phyloP scores from a whole-genome alignment of 2,888 invertebrate species.

The Muscina levida region DNA sequence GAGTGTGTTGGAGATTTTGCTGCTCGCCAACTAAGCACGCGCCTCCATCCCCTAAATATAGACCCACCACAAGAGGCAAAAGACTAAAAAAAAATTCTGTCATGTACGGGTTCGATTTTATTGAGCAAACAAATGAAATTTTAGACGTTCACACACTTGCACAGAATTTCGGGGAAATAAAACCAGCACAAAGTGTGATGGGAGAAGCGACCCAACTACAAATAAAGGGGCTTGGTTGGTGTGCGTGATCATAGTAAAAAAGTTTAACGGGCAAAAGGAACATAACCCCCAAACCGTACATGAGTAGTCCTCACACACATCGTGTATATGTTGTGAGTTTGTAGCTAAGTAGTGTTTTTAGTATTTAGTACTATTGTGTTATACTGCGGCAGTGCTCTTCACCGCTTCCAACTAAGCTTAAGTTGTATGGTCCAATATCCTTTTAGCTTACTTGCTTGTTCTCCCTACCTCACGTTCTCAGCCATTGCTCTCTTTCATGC shows the following conservation, averaged over 20 bases:
- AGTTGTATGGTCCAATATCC: constrained; percentile 10
- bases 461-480: background rate
- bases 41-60: background rate
- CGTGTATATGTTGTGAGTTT: constrained; percentile 4
- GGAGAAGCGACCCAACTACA: constrained; percentile 14
- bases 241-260: constrained; percentile 45
- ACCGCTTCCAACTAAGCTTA: background rate
- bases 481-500: background rate
- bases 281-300: no score
- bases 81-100: background rate
- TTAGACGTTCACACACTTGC: constrained; percentile 68
- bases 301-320: background rate
- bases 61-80: no score
- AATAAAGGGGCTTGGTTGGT: constrained; percentile 37
- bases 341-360: constrained; percentile 8
- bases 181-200: constrained; percentile 20
- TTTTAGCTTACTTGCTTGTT: constrained; percentile 1
- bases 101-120: constrained; percentile 75
- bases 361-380: constrained; percentile 23
- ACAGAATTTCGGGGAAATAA: constrained; percentile 7
- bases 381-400: background rate
- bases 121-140: constrained; percentile 78
- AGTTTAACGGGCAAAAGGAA: background rate
- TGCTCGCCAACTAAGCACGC: background rate
- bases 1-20: background rate